phyloP scores from a whole-genome alignment of 2,797 vertebrate species.

The Sparidentex hasta region DNA sequence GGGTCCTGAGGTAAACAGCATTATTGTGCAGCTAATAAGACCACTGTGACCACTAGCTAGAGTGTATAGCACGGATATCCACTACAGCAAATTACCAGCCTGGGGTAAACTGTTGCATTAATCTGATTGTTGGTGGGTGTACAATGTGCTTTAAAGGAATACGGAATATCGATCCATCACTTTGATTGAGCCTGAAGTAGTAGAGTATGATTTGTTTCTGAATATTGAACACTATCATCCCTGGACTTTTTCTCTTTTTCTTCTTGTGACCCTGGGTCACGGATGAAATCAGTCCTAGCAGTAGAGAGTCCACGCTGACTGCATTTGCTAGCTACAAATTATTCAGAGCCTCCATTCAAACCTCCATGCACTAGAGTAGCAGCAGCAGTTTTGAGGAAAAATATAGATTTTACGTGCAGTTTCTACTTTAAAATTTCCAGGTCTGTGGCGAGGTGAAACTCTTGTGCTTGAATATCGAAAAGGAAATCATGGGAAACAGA shows the following conservation, averaged over 20 bases:
- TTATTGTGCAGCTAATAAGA: background rate
- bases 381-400: background rate
- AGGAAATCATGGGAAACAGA: background rate
- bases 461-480: background rate
- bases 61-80: no score
- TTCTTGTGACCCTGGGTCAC: no score
- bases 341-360: background rate
- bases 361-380: background rate
- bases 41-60: background rate
- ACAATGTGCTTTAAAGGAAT: background rate
- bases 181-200: no score
- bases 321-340: background rate
- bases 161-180: no score
- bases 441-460: background rate
- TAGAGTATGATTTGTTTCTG: no score
- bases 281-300: no score
- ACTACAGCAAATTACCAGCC: background rate
- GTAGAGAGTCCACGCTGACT: background rate
- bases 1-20: constrained; percentile 2
- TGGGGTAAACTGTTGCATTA: background rate
- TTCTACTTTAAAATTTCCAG: background rate
- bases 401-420: background rate
- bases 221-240: no score
- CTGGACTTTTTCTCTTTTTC: no score
- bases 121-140: background rate